These are phyloP conservation scores for Sebastes dallii DNA, from an alignment of 2,797 vertebrate species.

Conservation along the genomic window DNA sequence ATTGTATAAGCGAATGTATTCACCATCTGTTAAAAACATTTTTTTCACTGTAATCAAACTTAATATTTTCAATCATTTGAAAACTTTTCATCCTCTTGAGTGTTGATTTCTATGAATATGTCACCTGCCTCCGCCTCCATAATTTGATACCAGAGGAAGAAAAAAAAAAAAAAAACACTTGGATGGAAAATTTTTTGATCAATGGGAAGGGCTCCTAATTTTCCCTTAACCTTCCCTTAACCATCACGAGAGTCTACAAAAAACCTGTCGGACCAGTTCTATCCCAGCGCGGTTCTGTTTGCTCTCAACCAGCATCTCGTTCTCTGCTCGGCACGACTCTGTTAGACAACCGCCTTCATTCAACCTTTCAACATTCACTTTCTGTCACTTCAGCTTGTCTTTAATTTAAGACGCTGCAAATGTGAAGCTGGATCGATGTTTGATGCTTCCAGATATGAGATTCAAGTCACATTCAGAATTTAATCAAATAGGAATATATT, in stretches of 20 bases:
- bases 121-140: neutral
- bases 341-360: neutral
- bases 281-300: conserved; percentile 57
- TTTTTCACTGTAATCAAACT: neutral
- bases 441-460: too few species aligned
- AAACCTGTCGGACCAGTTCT: conserved; percentile 66
- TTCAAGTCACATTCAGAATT: neutral
- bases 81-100: neutral
- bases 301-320: conserved; percentile 44
- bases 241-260: conserved; percentile 1
- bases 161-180: neutral
- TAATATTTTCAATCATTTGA: neutral
- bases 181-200: conserved; percentile 18
- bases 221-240: conserved; percentile 9
- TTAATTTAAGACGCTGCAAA: neutral
- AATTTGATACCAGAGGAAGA: neutral
- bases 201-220: neutral
- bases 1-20: neutral
- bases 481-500: neutral
- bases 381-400: neutral
- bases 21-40: too few species aligned
- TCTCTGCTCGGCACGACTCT: neutral
- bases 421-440: neutral
- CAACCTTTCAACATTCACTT: neutral
- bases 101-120: neutral